Evolutionary conservation across 2,113 vertebrate genomes (phyloP).

Genomic region (Aphelocoma coerulescens): DNA sequence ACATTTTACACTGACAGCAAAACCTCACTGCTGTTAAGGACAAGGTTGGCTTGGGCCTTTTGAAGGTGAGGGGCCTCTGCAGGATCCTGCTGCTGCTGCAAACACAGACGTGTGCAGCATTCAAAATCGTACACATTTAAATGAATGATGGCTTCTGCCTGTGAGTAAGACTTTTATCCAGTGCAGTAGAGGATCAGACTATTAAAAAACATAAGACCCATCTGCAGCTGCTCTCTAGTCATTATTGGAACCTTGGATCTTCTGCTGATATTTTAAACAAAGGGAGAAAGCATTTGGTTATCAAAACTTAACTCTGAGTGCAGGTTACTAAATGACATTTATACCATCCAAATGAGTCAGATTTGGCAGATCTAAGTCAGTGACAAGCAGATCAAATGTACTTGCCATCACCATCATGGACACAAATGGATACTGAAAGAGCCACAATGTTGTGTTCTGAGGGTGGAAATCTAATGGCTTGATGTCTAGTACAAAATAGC

Average conservation of each 20-base stretch:
- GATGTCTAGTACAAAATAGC: background rate
- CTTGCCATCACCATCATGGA: background rate
- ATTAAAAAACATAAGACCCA: background rate
- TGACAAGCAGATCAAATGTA: background rate
- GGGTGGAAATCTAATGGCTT: background rate
- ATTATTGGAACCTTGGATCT: background rate
- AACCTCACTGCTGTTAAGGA: background rate
- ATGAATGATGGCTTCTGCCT: background rate
- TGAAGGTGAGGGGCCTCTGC: background rate
- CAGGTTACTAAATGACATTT: background rate
- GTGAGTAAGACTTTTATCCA: background rate
- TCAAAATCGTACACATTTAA: background rate
- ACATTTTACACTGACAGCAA: background rate
- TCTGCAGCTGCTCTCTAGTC: background rate
- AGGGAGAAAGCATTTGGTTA: background rate
- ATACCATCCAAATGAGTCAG: background rate
- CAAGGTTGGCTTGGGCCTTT: background rate
- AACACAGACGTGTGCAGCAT: background rate
- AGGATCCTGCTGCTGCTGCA: background rate
- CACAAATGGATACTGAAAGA: background rate
- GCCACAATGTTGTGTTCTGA: fast-evolving
- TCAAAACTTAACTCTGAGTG: background rate
- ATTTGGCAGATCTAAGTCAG: background rate
- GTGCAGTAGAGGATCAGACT: background rate
- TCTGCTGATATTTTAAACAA: background rate